Base-by-base conservation (phyloP, 2,888 invertebrate genomes). In the Agelastica alni region DNA sequence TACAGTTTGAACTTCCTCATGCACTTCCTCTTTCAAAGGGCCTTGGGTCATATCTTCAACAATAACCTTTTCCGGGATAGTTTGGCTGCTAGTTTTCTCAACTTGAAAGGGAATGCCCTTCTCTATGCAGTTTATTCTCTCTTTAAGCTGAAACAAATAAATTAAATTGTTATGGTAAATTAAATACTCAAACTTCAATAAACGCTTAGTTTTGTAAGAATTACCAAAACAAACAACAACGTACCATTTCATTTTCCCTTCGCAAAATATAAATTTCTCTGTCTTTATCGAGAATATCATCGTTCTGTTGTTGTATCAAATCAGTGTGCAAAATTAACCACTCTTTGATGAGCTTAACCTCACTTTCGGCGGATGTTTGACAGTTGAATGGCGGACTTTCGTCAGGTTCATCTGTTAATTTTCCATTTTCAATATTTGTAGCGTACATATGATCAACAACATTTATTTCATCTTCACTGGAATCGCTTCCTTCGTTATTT, bases 291-390 rank as follows among this genome's bases (percentile, higher is more conserved):
- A 85, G 81, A 60, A 94, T 82, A 67, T 88, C 85, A 70, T 93
- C 92, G 69, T 91, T 91, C 77, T 94, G 93, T 77, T 93, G 91
- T 75, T 93, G 93, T 72, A 94, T 91, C 58, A 94, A 79, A 76
- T 94, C 93, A 68, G 94, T 80, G 75, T 95, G 93, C 63, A 89
- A 82, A 54, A 92, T 78, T 60, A 93, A 79, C 71, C 94, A 84
- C 62, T 90, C 88, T 77, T 92, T 91, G 45, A 88, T 79, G 68
- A 83, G 84, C 73, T 81, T 85, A 75, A 87, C 86, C 78, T 88
- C 86, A 69, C 77, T 68, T 75, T 77, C 67, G 80, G 74, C 65
- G 32, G 37, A 10, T 72, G 77, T 63, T 63, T 65, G 68, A 66
- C 67, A 66, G 65, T 61, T 68, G 37, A 55, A 39, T 51, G 55